Percentiles rank a stretch among this genome's conserved stretches.
Conservation (phyloP, 2,888 invertebrate species). For the Platycheirus rosarum region DNA sequence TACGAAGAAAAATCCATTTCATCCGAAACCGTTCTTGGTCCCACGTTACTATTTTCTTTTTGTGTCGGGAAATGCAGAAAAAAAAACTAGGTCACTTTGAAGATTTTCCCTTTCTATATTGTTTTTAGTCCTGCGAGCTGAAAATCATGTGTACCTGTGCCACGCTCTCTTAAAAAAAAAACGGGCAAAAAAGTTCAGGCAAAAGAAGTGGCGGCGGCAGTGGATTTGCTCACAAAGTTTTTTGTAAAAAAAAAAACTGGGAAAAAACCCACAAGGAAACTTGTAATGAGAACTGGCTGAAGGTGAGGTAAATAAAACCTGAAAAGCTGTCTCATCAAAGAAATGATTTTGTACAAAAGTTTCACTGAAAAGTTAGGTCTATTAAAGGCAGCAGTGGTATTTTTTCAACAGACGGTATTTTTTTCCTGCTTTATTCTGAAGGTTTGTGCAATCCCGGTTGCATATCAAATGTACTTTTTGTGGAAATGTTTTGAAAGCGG, state of each 20-base stretch:
- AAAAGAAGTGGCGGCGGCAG: slow-evolving; percentile 20
- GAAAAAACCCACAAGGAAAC: slow-evolving; percentile 18
- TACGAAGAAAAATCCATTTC: slow-evolving; percentile 23
- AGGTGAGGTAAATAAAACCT: slow-evolving; percentile 60
- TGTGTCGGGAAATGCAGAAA: slow-evolving; percentile 26
- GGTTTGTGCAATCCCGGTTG: slow-evolving; percentile 1
- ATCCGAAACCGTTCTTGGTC: slow-evolving; percentile 4
- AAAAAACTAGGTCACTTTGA: slow-evolving; percentile 67
- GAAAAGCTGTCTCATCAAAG: slow-evolving; percentile 57
- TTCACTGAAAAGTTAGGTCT: slow-evolving; percentile 48
- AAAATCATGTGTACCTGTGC: slow-evolving; percentile 64
- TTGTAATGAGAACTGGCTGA: slow-evolving; percentile 47
- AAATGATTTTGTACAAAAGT: slow-evolving; percentile 56
- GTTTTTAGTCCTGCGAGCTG: slow-evolving; percentile 66
- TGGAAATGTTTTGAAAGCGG: slow-evolving; percentile 10
- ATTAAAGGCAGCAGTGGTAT: slow-evolving; percentile 29
- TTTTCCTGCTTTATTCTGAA: background rate
- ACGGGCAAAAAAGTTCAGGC: slow-evolving; percentile 11
- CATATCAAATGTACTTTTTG: slow-evolving; percentile 13
- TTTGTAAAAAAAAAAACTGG: slow-evolving; percentile 5
- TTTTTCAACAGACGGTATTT: background rate
- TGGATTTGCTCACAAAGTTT: slow-evolving; percentile 47
- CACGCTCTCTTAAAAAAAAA: background rate
- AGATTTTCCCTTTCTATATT: slow-evolving; percentile 72
- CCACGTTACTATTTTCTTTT: slow-evolving; percentile 42